Conservation (phyloP, 2,797 vertebrate genomes). For the Lemur catta region DNA sequence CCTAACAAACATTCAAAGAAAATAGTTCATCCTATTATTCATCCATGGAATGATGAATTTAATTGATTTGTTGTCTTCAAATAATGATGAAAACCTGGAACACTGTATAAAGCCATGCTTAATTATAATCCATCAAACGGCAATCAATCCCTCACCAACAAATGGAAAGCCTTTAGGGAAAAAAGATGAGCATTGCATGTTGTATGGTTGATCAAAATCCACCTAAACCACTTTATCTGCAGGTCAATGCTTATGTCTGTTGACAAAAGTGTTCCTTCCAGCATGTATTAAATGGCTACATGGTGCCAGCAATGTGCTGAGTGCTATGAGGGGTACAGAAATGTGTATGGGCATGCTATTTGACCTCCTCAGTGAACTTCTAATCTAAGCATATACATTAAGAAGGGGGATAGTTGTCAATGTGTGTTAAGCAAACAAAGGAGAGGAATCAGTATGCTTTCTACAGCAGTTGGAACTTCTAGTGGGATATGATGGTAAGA, state of each 20-base stretch:
- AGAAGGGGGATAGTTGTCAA: not conserved
- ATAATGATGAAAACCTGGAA: slow-evolving; percentile 2
- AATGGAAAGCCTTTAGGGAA: not conserved
- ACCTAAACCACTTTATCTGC: not conserved
- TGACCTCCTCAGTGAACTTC: not conserved
- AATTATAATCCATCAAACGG: slow-evolving; percentile 28
- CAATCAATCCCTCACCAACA: not conserved
- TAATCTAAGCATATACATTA: not conserved
- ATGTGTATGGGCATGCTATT: not conserved
- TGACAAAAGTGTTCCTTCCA: not conserved
- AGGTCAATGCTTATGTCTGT: not conserved
- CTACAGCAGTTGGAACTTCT: not conserved
- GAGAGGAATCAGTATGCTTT: not conserved
- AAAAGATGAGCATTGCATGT: not conserved
- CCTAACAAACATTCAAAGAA: not conserved
- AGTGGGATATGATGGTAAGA: not conserved
- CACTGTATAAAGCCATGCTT: not conserved
- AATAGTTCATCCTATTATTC: not conserved
- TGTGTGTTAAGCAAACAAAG: not conserved
- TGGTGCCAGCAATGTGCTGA: not conserved
- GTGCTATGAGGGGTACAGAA: not conserved
- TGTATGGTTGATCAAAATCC: not conserved
- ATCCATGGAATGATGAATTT: not conserved
- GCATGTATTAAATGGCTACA: not conserved
- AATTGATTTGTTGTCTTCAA: slow-evolving; percentile 14